These are phyloP conservation scores for Dryas iulia DNA, from an alignment of 1,140 invertebrate genomes.

Conservation along the genomic window DNA sequence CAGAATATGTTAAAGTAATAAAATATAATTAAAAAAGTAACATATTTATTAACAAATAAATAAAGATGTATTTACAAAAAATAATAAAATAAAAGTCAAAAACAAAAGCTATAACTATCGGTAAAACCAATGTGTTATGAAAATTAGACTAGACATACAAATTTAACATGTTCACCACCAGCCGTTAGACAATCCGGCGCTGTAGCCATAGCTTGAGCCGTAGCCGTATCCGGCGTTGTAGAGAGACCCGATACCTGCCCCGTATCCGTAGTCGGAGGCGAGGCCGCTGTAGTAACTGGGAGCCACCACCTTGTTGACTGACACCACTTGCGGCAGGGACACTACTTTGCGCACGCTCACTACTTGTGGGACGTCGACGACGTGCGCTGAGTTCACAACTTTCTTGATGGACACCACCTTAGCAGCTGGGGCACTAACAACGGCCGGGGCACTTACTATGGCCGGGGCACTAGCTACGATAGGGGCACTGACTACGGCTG, in stretches of 20 bases:
- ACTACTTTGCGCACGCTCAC: conserved; percentile 50
- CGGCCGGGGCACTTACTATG: conserved; percentile 21
- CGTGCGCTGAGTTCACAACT: conserved; percentile 45
- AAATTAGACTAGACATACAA: background rate
- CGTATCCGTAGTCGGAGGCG: conserved; percentile 22
- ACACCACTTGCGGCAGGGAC: conserved; percentile 50
- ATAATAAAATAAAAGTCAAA: too few relatives aligned
- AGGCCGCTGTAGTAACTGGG: conserved; percentile 33
- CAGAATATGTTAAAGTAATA: background rate
- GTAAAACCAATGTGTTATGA: background rate
- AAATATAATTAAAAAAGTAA: background rate
- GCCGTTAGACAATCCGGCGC: conserved; percentile 20
- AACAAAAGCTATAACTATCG: too few relatives aligned
- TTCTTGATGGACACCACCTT: conserved; percentile 48
- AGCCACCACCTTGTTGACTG: conserved; percentile 52
- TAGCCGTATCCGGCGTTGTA: conserved; percentile 16
- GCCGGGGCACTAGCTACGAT: conserved; percentile 20
- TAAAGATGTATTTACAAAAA: too few relatives aligned
- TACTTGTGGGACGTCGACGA: conserved; percentile 50
- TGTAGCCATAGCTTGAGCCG: conserved; percentile 16
- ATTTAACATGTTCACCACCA: conserved; percentile 28
- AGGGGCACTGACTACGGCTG: background rate
- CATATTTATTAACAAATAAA: too few relatives aligned
- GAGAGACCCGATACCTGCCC: conserved; percentile 8
- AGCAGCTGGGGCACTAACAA: conserved; percentile 32